A percentile compares a stretch with the other conserved stretches of the same genome.
Conservation (phyloP, 2,888 invertebrate genomes). For the Plebejus argus region DNA sequence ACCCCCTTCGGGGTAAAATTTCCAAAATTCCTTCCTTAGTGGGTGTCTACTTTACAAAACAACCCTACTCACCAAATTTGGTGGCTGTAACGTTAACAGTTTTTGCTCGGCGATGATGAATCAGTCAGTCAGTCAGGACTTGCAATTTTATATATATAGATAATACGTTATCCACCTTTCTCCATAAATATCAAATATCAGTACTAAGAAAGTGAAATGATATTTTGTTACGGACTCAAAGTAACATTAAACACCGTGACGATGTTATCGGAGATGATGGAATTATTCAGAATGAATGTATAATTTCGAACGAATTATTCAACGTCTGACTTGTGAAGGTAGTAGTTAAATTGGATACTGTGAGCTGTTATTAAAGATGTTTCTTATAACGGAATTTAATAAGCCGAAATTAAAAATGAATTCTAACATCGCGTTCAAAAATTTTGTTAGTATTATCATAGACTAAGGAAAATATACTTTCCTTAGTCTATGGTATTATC, state of each 20-base stretch:
- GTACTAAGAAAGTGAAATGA: constrained; percentile 29
- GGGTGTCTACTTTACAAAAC: too few relatives aligned
- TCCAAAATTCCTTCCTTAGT: too few relatives aligned
- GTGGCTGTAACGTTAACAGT: too few relatives aligned
- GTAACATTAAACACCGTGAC: constrained; percentile 27
- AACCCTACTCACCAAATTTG: too few relatives aligned
- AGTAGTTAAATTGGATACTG: not conserved
- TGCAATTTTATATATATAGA: too few relatives aligned
- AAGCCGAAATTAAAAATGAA: not conserved
- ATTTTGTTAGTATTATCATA: too few relatives aligned
- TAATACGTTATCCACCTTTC: not conserved
- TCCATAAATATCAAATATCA: not conserved
- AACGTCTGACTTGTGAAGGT: constrained; percentile 12
- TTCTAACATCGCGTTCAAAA: too few relatives aligned
- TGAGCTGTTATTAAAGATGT: not conserved
- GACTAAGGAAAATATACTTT: too few relatives aligned
- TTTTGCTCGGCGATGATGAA: too few relatives aligned
- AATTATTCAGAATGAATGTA: constrained; percentile 28
- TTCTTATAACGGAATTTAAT: not conserved
- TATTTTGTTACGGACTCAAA: constrained; percentile 29
- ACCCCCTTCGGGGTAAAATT: too few relatives aligned
- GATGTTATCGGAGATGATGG: constrained; percentile 16
- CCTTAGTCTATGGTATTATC: too few relatives aligned
- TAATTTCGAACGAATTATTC: constrained; percentile 4
- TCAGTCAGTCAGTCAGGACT: too few relatives aligned